Evolutionary conservation across 2,888 invertebrate genomes (phyloP), one percentile per base, ranked within the genome.

Genomic region (Ferdinandea cuprea): DNA sequence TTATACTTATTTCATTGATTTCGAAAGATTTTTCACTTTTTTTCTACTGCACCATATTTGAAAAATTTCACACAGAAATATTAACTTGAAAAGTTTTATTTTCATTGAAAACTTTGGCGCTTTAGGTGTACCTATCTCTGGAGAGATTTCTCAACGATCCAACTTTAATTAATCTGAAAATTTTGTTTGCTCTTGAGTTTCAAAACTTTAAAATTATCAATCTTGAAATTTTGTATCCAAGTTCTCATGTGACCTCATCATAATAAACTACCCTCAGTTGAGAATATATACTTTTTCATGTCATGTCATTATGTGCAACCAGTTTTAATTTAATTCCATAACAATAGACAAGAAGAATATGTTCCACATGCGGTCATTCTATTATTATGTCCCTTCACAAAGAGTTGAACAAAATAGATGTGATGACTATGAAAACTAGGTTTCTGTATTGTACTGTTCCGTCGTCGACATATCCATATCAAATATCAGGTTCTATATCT

Each of bases 401-500:
- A 1, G 2, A 21, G 19, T n/a, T 5, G 2, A 7, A 44, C 19
- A 21, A 32, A 46, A n/a, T n/a, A n/a, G n/a, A 35, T 9, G 21
- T 4, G 35, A 59, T 21, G 61, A 48, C 61, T 21, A 11, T n/a
- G 28, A 15, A n/a, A 42, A 28, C 28, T 30, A 6, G 11, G 42
- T 59, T 59, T 1, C 13, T 46, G 21, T 46, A n/a, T 13, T 35
- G n/a, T n/a, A n/a, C n/a, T n/a, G 1, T 19, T 19, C 21, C 30
- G 42, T 3, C 4, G 15, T 7, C 19, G 15, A 7, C 19, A 6
- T n/a, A n/a, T n/a, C n/a, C n/a, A n/a, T n/a, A n/a, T n/a, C n/a
- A n/a, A n/a, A n/a, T n/a, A n/a, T n/a, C n/a, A n/a, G n/a, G n/a
- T n/a, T n/a, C n/a, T n/a, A n/a, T n/a, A n/a, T 11, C 5, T 4